Percentiles rank a stretch among this genome's conserved stretches.
Evolutionary conservation across 1,140 invertebrate genomes (phyloP).

Genomic region (Lamellibrachia luymesi): DNA sequence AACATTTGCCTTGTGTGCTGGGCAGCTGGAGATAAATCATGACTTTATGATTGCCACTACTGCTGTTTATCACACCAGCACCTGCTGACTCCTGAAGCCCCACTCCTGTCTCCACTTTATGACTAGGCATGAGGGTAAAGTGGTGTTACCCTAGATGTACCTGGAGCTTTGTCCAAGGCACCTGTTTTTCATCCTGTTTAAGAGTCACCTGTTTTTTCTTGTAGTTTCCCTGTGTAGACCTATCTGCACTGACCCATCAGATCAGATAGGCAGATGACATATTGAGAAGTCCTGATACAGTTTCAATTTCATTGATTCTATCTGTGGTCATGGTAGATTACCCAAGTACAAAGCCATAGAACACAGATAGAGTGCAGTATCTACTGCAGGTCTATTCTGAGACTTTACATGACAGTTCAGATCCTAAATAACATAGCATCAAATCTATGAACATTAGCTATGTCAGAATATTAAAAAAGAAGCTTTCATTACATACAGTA

Average conservation of each 20-base stretch:
- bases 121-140: not conserved
- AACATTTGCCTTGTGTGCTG: not conserved
- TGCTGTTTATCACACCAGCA: not conserved
- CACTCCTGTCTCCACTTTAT: not conserved
- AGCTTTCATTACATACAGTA: not conserved
- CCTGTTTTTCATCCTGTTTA: not conserved
- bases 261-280: not conserved
- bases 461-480: not conserved
- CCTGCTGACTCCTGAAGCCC: not conserved
- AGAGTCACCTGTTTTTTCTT: not conserved
- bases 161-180: not conserved
- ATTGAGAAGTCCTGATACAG: not conserved
- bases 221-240: not conserved
- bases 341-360: not conserved
- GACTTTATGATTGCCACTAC: not conserved
- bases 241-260: not conserved
- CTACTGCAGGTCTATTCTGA: not conserved
- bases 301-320: not conserved
- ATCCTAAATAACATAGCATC: not conserved
- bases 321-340: not conserved
- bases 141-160: not conserved
- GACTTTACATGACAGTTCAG: not conserved
- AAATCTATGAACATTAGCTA: not conserved
- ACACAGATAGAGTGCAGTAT: not conserved
- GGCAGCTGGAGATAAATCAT: not conserved